Percentiles rank a stretch among this genome's conserved stretches.
phyloP scores from a whole-genome alignment of 2,113 vertebrate genomes.

The Cepphus grylle region DNA sequence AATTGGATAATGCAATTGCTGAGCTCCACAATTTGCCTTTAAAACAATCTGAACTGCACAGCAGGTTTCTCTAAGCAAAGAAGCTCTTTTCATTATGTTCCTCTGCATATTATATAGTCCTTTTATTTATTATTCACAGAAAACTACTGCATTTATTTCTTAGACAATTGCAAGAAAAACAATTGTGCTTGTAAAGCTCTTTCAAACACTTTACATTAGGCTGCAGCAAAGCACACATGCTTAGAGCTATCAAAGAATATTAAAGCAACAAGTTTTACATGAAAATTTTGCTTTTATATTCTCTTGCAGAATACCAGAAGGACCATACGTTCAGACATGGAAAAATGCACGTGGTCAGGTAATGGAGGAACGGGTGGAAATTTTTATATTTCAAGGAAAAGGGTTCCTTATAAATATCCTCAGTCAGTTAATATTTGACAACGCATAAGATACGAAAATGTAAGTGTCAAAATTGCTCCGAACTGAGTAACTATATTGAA shows the following conservation, averaged over 20 bases:
- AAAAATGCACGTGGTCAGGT: neutral
- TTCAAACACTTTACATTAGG: neutral
- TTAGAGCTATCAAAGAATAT: neutral
- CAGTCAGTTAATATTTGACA: neutral
- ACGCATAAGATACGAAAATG: neutral
- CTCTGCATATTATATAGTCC: neutral
- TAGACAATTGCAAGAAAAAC: conserved; percentile 3
- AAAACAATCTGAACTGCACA: neutral
- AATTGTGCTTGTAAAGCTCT: conserved; percentile 1
- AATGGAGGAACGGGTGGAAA: neutral
- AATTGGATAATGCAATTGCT: neutral
- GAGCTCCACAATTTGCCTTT: neutral
- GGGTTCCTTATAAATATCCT: neutral
- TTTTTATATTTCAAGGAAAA: neutral
- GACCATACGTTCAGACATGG: neutral
- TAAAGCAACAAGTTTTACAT: neutral
- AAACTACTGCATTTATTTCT: neutral
- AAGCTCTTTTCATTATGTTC: neutral
- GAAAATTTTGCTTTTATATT: neutral
- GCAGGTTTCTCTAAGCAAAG: neutral
- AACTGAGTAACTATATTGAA: neutral
- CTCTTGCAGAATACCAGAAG: neutral
- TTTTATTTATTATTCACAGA: conserved; percentile 40
- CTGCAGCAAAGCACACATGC: neutral
- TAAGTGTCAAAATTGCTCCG: neutral